Base-by-base conservation (phyloP, 2,888 invertebrate genomes). In the Serrognathus titanus region DNA sequence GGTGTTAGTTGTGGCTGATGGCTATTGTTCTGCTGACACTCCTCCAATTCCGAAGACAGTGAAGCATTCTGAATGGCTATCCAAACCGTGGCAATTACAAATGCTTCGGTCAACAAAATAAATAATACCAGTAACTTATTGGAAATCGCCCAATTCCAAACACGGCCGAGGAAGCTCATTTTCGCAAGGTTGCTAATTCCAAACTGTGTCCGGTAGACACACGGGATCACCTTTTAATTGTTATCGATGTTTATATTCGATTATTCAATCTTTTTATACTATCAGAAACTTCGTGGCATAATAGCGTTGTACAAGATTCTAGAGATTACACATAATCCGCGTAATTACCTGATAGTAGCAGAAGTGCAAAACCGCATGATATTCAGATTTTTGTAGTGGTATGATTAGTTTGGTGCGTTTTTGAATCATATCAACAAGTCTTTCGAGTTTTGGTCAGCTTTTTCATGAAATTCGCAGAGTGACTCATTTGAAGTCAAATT, bases 61-160 rank as follows among this genome's bases (percentile, higher is more conserved):
- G 66, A 62, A 2, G 62, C 69, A 64, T 80, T 80, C 55, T 80
- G 72, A 9, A 80, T 78, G 1, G 81, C 81, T 48, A 85, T 70
- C 8, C 79, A 78, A 53, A 83, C 76, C 0, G 84, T 84, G 0
- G 84, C 78, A 9, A 84, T 73, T 2, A 80, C 74, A 24, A 86
- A 79, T 36, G 78, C 76, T 16, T 78, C 62, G 16, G 75, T 66
- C 0, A 75, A 63, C 46, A 75, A 40, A 45, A 73, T 68, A 40
- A 81, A 71, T 51, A 80, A 64, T 4, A 77, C 13, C 1, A 79
- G 50, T 8, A 79, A 48, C 66, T 82, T 82, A 57, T 79, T 71
- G 7, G 66, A 43, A 24, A 64, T 56, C 45, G 72, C 54, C 61
- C 62, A 70, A 37, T 60, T 53, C 16, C 67, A 40, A 36, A 69